Conservation (phyloP, 2,888 invertebrate species). For the Hipparchia semele region DNA sequence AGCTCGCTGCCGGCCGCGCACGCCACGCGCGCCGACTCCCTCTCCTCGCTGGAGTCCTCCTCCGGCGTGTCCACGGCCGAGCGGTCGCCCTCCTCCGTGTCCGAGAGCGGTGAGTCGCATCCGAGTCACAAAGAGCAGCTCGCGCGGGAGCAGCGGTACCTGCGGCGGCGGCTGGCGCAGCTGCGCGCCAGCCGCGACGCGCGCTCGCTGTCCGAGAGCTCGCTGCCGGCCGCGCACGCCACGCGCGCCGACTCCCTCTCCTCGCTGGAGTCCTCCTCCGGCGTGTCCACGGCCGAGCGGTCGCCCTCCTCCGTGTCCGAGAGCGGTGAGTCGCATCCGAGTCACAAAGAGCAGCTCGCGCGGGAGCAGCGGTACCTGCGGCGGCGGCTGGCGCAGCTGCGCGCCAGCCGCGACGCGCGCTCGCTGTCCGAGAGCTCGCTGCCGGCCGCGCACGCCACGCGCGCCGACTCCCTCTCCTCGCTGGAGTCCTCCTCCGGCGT, state of each 20-base stretch:
- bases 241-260: conserved; percentile 77
- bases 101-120: conserved; percentile 86
- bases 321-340: conserved; percentile 83
- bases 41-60: conserved; percentile 78
- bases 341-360: conserved; percentile 90
- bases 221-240: conserved; percentile 71
- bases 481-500: conserved; percentile 82
- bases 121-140: conserved; percentile 89
- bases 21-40: conserved; percentile 75
- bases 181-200: conserved; percentile 78
- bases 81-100: conserved; percentile 86
- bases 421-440: conserved; percentile 85
- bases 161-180: conserved; percentile 88
- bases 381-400: conserved; percentile 87
- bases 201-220: conserved; percentile 85
- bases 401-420: conserved; percentile 75
- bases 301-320: conserved; percentile 88
- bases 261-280: conserved; percentile 78
- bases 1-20: conserved; percentile 78
- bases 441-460: conserved; percentile 69
- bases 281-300: conserved; percentile 84
- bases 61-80: conserved; percentile 84
- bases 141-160: conserved; percentile 90
- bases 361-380: conserved; percentile 91
- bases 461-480: conserved; percentile 74